These are phyloP conservation scores for Urosaurus nigricauda DNA, from an alignment of 2,797 vertebrate genomes.

Conservation along the genomic window DNA sequence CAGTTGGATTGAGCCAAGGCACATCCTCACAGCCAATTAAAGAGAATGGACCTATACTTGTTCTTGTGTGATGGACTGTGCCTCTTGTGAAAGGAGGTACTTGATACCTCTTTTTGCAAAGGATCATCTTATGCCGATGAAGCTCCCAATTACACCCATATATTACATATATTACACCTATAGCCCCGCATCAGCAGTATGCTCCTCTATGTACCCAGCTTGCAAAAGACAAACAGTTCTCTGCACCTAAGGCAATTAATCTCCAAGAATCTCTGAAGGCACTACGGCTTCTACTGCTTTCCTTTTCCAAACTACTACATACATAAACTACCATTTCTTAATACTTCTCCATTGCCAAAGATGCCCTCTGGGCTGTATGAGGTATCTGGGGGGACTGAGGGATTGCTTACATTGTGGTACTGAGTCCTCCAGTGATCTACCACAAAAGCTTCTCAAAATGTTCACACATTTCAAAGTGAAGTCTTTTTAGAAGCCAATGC, in stretches of 20 bases:
- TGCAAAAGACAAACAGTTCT: neutral
- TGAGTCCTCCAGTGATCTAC: conserved; percentile 11
- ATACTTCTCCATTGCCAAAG: neutral
- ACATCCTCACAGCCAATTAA: no score
- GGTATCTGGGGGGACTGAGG: neutral
- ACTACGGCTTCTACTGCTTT: neutral
- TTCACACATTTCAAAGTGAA: conserved; percentile 34
- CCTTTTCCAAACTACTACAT: neutral
- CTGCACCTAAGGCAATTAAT: neutral
- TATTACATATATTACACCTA: neutral
- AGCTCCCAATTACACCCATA: no score
- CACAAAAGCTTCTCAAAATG: conserved; percentile 19
- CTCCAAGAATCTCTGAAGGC: no score
- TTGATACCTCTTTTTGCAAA: no score
- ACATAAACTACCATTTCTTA: neutral
- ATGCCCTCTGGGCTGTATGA: neutral
- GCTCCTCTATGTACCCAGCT: neutral
- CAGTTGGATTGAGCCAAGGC: no score
- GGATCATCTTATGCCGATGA: no score
- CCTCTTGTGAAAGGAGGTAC: no score
- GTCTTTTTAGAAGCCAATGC: conserved; percentile 21
- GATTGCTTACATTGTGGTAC: neutral
- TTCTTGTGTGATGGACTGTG: no score
- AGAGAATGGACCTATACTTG: no score
- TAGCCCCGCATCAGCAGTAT: neutral